These are phyloP conservation scores for Artemisiospiza belli DNA, from an alignment of 2,113 vertebrate genomes.

Conservation along the genomic window DNA sequence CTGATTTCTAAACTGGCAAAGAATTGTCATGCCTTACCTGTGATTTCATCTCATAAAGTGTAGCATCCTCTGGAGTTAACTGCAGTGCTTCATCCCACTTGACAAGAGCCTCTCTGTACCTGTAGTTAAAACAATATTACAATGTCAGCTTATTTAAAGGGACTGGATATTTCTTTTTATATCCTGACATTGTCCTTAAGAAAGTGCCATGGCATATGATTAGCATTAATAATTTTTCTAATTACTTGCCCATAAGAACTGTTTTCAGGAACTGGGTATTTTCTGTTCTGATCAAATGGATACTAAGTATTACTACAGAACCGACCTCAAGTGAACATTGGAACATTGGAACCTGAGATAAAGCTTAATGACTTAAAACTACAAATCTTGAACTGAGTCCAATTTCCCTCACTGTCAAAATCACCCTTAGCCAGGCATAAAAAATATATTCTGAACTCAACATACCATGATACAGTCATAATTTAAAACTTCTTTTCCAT, in stretches of 20 bases:
- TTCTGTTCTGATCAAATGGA: background rate
- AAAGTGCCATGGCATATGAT: background rate
- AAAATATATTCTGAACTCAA: background rate
- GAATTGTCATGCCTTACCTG: constrained; percentile 81
- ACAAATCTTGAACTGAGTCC: background rate
- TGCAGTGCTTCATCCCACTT: constrained; percentile 96
- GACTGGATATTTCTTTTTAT: background rate
- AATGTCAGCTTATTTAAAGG: constrained; percentile 13
- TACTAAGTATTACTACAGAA: background rate
- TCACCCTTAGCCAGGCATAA: background rate
- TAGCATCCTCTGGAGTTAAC: constrained; percentile 89
- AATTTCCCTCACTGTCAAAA: background rate
- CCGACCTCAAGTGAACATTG: background rate
- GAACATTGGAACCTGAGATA: background rate
- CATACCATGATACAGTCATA: background rate
- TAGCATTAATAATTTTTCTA: background rate
- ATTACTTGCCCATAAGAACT: background rate
- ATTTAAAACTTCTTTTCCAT: background rate
- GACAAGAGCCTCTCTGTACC: constrained; percentile 89
- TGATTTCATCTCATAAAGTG: constrained; percentile 95
- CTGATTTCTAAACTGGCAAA: background rate
- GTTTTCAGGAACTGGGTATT: background rate
- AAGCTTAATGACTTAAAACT: background rate
- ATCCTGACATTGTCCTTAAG: background rate
- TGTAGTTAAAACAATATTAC: constrained; percentile 64